Base-by-base conservation (phyloP, 2,797 vertebrate genomes). In the Gambelia wislizenii region DNA sequence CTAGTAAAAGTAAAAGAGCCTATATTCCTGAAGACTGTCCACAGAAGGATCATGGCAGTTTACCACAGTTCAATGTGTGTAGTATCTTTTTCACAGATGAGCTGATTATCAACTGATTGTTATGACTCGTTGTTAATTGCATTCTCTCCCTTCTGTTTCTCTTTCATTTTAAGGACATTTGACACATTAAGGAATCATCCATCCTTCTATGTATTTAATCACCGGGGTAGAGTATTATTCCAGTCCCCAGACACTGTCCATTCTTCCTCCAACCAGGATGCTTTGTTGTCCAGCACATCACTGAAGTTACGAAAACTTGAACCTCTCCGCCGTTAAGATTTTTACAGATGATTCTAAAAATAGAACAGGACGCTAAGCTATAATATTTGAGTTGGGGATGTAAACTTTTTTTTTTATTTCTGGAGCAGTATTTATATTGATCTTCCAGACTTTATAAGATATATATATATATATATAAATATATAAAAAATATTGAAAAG, bases 171-270 rank as follows among this genome's bases (percentile, higher is more conserved):
- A 18, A 99, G 98, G 97, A 99, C 98, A 1, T 99, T 99, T 95
- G 99, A 99, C 95, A 99, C 98, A 0, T 97, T 99, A 98, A 98
- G 98, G 97, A 99, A 99, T 97, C 99, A 99, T 89, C 99, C 98
- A 0, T 99, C 99, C 85, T 99, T 99, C 97, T 99, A 99, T 96
- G 97, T 99, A 94, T 99, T 99, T 97, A 99, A 99, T 93, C 99
- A 99, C 96, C 98, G 98, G 89, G 99, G 99, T 87, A 97, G 98
- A 95, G 97, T 99, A 94, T 95, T 99, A 87, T 99, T 99, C 97
- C 96, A 97, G 93, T 93, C 98, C 69, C 97, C 97, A 1, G 98
- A 99, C 85, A 96, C 98, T 91, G 97, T 98, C 95, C 96, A 97
- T 72, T 95, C 96, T 54, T 96, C 92, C 94, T 97, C 97, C 96